Base-by-base conservation (phyloP, 2,888 invertebrate genomes). In the Meiosimyza platycephala region DNA sequence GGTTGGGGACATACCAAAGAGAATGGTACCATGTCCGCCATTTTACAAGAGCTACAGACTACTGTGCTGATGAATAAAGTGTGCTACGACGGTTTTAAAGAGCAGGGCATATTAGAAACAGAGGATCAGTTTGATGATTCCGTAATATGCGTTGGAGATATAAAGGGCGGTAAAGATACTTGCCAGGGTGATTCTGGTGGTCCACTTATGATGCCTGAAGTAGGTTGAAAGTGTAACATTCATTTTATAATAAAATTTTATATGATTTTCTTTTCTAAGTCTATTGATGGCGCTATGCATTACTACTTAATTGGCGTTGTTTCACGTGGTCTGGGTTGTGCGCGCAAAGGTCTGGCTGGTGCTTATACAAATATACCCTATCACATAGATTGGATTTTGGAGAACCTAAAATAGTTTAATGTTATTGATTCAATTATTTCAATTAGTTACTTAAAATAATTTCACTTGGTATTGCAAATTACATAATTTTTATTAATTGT, bases 31-130 rank as follows among this genome's bases (percentile, higher is more conserved):
- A 85, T 91, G 0, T 92, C 94, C 9, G 84, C 89, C 0, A 87
- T 86, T 11, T 88, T 95, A 5, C 91, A 91, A 82, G 91, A 93
- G 70, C 88, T 92, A 12, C 92, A 92, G 82, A 83, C 95, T 66
- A 93, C 94, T 0, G 90, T 95, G 0, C 89, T 92, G 0, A 86
- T 88, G 47, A 91, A 90, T 79, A 86, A 88, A 0, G 86, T 86
- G 74, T 95, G 95, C 80, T 87, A 87, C 64, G 79, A 87, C 6
- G 70, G 76, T 6, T 85, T 82, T 72, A 68, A 72, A 59, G 73
- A 72, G 12, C 73, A 79, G 3, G 72, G 74, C 1, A 76, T 77
- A 60, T 73, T 79, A 12, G 48, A 81, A 7, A 78, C 80, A 1
- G 72, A 78, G 1, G 74, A 79, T 16, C 83, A 84, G 67, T 85